Percentiles rank a stretch among this genome's conserved stretches.
Evolutionary conservation across 2,113 vertebrate species (phyloP).

Genomic region (Benitochromis conjunctus): DNA sequence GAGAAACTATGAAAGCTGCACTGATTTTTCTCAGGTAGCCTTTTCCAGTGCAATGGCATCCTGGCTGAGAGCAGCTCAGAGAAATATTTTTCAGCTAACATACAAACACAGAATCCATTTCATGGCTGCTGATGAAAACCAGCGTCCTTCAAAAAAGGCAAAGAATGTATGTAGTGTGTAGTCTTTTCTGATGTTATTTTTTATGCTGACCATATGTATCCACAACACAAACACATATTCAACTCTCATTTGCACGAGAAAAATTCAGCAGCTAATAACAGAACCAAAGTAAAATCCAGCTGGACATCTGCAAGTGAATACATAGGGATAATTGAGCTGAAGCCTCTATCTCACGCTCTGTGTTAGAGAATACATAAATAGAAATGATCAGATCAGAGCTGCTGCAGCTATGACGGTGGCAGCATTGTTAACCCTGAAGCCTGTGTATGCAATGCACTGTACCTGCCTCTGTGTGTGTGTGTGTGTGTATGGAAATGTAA

Average conservation of each 20-base stretch:
- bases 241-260: slow-evolving; percentile 21
- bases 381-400: slow-evolving; percentile 31
- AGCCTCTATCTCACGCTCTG: not conserved
- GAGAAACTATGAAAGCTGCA: not conserved
- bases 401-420: not conserved
- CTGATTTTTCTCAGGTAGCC: slow-evolving; percentile 30
- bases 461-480: not conserved
- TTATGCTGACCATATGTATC: not conserved
- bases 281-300: not conserved
- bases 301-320: slow-evolving; percentile 20
- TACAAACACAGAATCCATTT: slow-evolving; percentile 26
- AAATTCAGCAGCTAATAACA: not conserved
- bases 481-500: not conserved
- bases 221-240: slow-evolving; percentile 13
- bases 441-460: not conserved
- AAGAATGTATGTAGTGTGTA: not conserved
- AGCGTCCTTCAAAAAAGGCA: not conserved
- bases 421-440: slow-evolving; percentile 18
- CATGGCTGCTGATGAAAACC: not conserved
- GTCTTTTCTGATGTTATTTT: not conserved
- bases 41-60: slow-evolving; percentile 7
- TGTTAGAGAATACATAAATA: slow-evolving; percentile 35
- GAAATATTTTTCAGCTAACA: slow-evolving; percentile 37
- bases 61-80: slow-evolving; percentile 14
- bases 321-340: slow-evolving; percentile 1